Evolutionary conservation across 1,140 invertebrate genomes (phyloP), one percentile per base, ranked within the genome.

Genomic region (Zeugodacus cucurbitae): DNA sequence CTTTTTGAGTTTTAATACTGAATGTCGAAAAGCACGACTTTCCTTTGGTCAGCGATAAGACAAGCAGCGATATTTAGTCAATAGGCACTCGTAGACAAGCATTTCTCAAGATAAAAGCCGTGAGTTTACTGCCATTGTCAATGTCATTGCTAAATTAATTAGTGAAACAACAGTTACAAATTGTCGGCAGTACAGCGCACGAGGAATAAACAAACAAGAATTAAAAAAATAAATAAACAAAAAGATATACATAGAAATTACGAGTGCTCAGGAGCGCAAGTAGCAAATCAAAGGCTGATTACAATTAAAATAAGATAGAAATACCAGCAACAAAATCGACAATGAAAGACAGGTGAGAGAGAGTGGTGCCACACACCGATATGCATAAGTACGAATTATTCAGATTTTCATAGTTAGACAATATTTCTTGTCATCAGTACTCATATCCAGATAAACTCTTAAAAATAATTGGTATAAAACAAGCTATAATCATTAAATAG

Each of bases 111-210:
- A 34, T 70, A 29, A 70, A 70, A 70, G 64, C 64, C n/a, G 1
- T 41, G 70, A 41, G 70, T 78, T 44, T 17, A 41, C 20, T 78
- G 58, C n/a, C 58, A 67, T 67, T 34, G 70, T 78, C 70, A 78
- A 78, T 78, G 70, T 78, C 70, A 78, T 78, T 78, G 70, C 64
- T 78, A 78, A 78, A 78, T 44, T 78, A 41, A 78, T 78, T 78
- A 78, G 70, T 44, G 17, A 78, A 44, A 37, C 7, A 17, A 41
- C 37, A 11, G 10, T 34, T 32, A 34, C 10, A 14, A 78, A 44
- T 22, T 37, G 2, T n/a, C 6, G 22, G n/a, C n/a, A 78, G 17
- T n/a, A 44, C 10, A 37, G 34, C 17, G 44, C 29, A 41, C 14
- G 17, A n/a, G 22, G 2, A 78, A 44, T 78, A 41, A n/a, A 44